Base-by-base conservation (phyloP, 1,140 invertebrate species). In the Aporrectodea caliginosa region DNA sequence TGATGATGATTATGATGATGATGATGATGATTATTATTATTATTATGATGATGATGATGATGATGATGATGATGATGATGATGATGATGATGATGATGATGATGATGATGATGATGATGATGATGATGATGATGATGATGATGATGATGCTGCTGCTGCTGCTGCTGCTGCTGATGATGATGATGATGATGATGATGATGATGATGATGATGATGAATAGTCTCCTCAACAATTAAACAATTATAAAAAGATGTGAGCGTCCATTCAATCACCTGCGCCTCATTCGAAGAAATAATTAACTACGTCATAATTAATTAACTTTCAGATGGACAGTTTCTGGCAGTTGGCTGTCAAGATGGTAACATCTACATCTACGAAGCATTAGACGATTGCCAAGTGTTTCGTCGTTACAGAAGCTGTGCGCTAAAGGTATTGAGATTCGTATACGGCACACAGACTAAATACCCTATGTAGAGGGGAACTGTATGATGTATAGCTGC, bases 271-370 rank as follows among this genome's bases (percentile, higher is more conserved):
- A n/a, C n/a, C n/a, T n/a, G n/a, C n/a, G n/a, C n/a, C n/a, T n/a
- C n/a, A n/a, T n/a, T n/a, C n/a, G n/a, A n/a, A n/a, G n/a, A 29
- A 16, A 35, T 78, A 22, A 73, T 73, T 30, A 12, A 73, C 16
- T 73, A 73, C 16, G 16, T 29, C 58, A n/a, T n/a, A n/a, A n/a
- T n/a, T n/a, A n/a, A n/a, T 34, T 72, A 29, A 72, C 76, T 87
- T 88, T n/a, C 80, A 33, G 92, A 96, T 90, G 94, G 94, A 77
- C 89, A 90, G 73, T 88, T 93, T 79, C 87, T 97, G 70, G 95
- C 94, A 14, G 87, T 96, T 68, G 95, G 95, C 0, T 95, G 94
- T 0, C 89, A 94, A 70, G 95, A 97, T 88, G 95, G 95, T 89
- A 92, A 92, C 84, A 93, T 97, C 84, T 96, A 96, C 87, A 90